A percentile compares a stretch with the other conserved stretches of the same genome.
Evolutionary conservation across 1,140 invertebrate genomes (phyloP).

Genomic region (Oryzaephilus surinamensis): DNA sequence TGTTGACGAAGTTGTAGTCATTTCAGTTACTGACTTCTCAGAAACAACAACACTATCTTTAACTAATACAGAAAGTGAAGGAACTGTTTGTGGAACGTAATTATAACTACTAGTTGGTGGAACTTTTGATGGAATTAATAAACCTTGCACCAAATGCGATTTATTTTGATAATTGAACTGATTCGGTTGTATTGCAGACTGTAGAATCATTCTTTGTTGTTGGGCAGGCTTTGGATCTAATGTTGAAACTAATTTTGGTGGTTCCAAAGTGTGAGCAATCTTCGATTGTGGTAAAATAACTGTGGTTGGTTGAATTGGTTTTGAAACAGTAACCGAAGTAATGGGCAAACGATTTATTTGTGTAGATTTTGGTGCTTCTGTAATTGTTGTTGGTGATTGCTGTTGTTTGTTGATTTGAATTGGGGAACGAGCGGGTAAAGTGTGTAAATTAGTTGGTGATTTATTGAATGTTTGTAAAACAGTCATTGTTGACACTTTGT

Average conservation of each 20-base stretch:
- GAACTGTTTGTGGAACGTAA: constrained; percentile 13
- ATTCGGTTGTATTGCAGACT: constrained; percentile 13
- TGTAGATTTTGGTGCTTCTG: constrained; percentile 8
- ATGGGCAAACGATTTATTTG: constrained; percentile 36
- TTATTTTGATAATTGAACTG: no score
- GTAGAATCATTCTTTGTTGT: constrained; percentile 21
- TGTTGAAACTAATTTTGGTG: constrained; percentile 21
- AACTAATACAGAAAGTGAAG: neutral
- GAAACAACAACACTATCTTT: constrained; percentile 8
- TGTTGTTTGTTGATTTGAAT: neutral
- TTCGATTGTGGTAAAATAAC: constrained; percentile 39
- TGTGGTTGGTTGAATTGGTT: constrained; percentile 41
- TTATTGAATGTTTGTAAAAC: constrained; percentile 4
- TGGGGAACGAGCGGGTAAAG: constrained; percentile 23
- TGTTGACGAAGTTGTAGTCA: neutral
- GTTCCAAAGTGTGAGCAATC: constrained; percentile 24
- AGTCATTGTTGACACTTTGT: constrained; percentile 4
- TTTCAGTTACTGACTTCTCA: neutral
- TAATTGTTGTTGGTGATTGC: constrained; percentile 12
- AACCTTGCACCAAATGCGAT: no score
- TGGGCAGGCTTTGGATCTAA: constrained; percentile 14
- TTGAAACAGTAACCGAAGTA: constrained; percentile 44
- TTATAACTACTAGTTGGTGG: constrained; percentile 10
- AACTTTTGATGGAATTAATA: constrained; percentile 15
- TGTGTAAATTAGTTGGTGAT: constrained; percentile 18